A percentile compares a stretch with the other conserved stretches of the same genome.
These are phyloP conservation scores for Emydocephalus ijimae DNA, from an alignment of 2,113 vertebrate species.

Conservation along the genomic window DNA sequence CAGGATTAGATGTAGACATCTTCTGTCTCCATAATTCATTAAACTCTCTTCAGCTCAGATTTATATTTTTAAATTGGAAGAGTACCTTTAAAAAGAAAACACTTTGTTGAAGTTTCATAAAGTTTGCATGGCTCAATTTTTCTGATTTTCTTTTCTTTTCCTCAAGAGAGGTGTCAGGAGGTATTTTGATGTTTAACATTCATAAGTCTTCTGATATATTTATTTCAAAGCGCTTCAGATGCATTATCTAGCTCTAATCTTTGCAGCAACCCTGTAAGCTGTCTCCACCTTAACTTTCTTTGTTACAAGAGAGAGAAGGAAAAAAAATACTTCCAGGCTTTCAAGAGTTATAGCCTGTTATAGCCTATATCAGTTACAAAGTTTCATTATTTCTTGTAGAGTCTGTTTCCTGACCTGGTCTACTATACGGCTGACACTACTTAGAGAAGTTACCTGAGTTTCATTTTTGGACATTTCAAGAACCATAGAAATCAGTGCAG, in stretches of 20 bases:
- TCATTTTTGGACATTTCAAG: background rate
- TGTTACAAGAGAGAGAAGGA: background rate
- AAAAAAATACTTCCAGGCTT: background rate
- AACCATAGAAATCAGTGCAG: background rate
- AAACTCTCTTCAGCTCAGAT: background rate
- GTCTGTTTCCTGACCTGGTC: background rate
- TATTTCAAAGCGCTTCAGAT: background rate
- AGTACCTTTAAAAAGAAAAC: background rate
- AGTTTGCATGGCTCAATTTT: background rate
- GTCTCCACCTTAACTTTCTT: background rate
- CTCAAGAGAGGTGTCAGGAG: background rate
- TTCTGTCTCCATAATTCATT: background rate
- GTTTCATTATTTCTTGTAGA: background rate
- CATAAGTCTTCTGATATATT: background rate
- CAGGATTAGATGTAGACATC: background rate
- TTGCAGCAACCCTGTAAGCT: background rate
- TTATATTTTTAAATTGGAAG: background rate
- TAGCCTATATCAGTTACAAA: background rate
- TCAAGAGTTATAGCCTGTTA: background rate
- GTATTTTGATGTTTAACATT: background rate
- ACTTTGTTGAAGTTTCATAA: background rate
- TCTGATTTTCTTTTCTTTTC: background rate
- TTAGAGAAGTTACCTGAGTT: background rate
- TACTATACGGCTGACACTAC: background rate
- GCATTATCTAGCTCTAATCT: background rate